Evolutionary conservation across 2,113 vertebrate genomes (phyloP).

Genomic region (Galemys pyrenaicus): DNA sequence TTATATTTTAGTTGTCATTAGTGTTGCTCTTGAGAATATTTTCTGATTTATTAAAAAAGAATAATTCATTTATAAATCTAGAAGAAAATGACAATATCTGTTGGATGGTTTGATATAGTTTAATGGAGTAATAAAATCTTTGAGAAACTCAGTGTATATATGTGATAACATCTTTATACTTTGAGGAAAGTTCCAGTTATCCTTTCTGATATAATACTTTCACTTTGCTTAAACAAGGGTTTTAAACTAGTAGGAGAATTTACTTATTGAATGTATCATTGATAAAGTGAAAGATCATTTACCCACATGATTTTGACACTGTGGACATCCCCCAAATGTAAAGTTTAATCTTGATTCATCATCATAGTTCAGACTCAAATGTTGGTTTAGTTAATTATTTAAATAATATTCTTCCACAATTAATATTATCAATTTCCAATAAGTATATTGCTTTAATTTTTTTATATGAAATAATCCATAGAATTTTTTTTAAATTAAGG

Average conservation of each 20-base stretch:
- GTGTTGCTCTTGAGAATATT: constrained; percentile 58
- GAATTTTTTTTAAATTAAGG: constrained; percentile 55
- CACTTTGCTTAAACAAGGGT: constrained; percentile 43
- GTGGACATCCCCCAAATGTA: neutral
- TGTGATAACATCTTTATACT: constrained; percentile 37
- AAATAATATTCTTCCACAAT: constrained; percentile 64
- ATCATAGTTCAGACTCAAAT: neutral
- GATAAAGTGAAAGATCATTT: constrained; percentile 9
- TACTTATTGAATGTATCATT: neutral
- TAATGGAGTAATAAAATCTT: constrained; percentile 47
- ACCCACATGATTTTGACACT: neutral
- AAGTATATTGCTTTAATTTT: constrained; percentile 65
- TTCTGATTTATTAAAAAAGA: constrained; percentile 51
- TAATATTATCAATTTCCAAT: constrained; percentile 9
- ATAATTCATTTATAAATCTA: constrained; percentile 47
- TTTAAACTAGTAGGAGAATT: constrained; percentile 29
- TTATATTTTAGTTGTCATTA: constrained; percentile 55
- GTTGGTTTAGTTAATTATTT: constrained; percentile 46
- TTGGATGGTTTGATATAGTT: constrained; percentile 33
- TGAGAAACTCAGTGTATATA: constrained; percentile 16
- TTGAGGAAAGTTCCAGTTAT: constrained; percentile 45
- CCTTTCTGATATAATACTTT: constrained; percentile 40
- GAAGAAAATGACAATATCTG: neutral
- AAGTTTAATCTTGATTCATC: neutral
- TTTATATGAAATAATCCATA: constrained; percentile 58